Percentiles rank a stretch among this genome's conserved stretches.
Evolutionary conservation across 2,113 vertebrate species (phyloP).

Genomic region (Dicentrarchus labrax): DNA sequence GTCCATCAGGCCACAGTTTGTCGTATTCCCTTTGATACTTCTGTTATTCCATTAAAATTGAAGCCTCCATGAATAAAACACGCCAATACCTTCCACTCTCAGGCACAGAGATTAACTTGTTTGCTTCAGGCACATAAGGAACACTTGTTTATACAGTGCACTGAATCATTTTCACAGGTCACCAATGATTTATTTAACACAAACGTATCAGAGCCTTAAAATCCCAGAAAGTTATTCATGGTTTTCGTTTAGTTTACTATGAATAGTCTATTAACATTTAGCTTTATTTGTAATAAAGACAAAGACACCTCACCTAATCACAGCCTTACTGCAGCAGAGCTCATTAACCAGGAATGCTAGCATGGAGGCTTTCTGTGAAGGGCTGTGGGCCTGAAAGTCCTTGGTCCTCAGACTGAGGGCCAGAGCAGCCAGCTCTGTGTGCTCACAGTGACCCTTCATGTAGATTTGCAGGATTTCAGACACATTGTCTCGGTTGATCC

Average conservation of each 20-base stretch:
- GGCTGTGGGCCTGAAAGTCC: slow-evolving; percentile 94
- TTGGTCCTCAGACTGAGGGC: slow-evolving; percentile 93
- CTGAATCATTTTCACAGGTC: slow-evolving; percentile 5
- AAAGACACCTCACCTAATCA: slow-evolving; percentile 88
- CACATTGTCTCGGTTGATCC: slow-evolving; percentile 93
- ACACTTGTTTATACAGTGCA: slow-evolving; percentile 10
- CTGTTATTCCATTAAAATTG: slow-evolving; percentile 39
- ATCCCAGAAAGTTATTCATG: not conserved
- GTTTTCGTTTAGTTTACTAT: not conserved
- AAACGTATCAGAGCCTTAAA: slow-evolving; percentile 1
- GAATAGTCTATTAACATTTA: not conserved
- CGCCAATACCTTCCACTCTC: not conserved
- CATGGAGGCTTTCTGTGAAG: slow-evolving; percentile 91
- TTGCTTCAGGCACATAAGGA: not conserved
- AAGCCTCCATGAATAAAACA: slow-evolving; percentile 66
- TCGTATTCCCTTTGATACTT: slow-evolving; percentile 55
- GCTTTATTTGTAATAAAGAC: not conserved
- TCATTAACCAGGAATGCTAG: slow-evolving; percentile 94
- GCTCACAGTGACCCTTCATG: slow-evolving; percentile 92
- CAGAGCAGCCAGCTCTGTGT: slow-evolving; percentile 86
- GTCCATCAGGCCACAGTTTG: slow-evolving; percentile 34
- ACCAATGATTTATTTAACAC: not conserved
- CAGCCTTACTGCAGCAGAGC: slow-evolving; percentile 94
- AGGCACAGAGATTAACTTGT: slow-evolving; percentile 11
- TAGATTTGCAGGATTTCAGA: slow-evolving; percentile 96